Percentiles rank a stretch among this genome's conserved stretches.
Evolutionary conservation across 2,797 vertebrate genomes (phyloP).

Genomic region (Coreius guichenoti): DNA sequence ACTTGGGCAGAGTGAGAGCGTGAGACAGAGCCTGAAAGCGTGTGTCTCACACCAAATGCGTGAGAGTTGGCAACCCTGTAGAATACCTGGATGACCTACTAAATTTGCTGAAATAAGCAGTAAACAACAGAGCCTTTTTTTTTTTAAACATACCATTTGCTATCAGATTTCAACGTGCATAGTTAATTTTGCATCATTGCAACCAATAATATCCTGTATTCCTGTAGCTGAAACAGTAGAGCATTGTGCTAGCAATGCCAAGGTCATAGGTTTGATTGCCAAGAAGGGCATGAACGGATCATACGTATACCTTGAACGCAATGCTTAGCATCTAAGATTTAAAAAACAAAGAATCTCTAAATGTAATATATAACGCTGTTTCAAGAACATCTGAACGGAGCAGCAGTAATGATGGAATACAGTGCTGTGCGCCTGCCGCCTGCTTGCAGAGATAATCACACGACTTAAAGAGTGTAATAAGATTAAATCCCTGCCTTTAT

Average conservation of each 20-base stretch:
- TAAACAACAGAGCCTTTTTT: not conserved
- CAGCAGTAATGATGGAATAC: not conserved
- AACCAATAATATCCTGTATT: not conserved
- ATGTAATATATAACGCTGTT: not conserved
- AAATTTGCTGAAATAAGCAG: not conserved
- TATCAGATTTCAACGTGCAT: not conserved
- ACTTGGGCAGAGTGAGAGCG: too few species aligned
- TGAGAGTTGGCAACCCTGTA: too few species aligned
- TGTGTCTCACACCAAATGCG: too few species aligned
- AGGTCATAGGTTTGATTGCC: not conserved
- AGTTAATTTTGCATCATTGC: not conserved
- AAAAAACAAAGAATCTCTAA: not conserved
- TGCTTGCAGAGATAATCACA: slow-evolving; percentile 26
- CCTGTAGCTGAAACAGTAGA: not conserved
- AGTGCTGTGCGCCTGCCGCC: not conserved
- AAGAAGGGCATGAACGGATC: not conserved
- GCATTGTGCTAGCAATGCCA: not conserved
- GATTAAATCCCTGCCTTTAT: slow-evolving; percentile 15
- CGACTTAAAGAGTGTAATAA: not conserved
- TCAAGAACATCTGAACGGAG: not conserved
- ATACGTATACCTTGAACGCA: not conserved
- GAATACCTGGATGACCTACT: not conserved
- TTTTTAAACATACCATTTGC: not conserved
- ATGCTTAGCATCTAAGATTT: not conserved
- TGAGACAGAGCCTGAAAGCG: too few species aligned